phyloP scores from a whole-genome alignment of 2,797 vertebrate species.

The Hephaestus fuliginosus region DNA sequence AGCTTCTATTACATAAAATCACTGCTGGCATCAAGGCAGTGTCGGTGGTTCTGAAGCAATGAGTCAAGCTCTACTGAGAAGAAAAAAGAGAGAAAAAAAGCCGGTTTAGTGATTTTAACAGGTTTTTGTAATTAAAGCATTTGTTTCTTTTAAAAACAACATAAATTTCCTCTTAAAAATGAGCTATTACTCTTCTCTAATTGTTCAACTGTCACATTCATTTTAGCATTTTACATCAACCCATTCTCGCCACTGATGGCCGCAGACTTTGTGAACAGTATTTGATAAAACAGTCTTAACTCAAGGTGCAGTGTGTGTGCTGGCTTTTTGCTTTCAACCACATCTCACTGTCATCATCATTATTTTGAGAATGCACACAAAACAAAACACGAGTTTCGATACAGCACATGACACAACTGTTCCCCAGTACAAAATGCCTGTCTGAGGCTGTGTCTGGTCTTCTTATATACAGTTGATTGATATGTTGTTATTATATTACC shows the following conservation, averaged over 20 bases:
- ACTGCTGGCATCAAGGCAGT: conserved; percentile 15
- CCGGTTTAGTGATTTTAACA: not conserved
- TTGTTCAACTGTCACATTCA: too few relatives aligned
- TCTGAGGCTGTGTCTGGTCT: not conserved
- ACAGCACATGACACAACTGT: not conserved
- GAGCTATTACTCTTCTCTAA: not conserved
- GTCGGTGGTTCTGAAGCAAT: conserved; percentile 5
- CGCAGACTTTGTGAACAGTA: too few relatives aligned
- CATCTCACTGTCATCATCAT: not conserved
- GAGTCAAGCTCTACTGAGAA: not conserved
- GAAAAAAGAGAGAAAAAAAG: not conserved
- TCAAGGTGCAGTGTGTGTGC: too few relatives aligned
- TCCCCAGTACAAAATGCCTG: not conserved
- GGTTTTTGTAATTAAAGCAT: not conserved
- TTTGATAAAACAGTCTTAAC: too few relatives aligned
- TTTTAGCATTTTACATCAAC: not conserved
- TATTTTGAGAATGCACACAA: not conserved
- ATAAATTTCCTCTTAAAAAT: not conserved
- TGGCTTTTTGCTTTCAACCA: too few relatives aligned
- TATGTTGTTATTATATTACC: too few relatives aligned
- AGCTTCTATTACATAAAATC: conserved; percentile 22
- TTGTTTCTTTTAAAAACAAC: not conserved
- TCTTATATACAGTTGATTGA: not conserved
- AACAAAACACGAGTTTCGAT: not conserved
- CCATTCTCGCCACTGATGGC: not conserved